Evolutionary conservation across 1,140 invertebrate species (phyloP).

Genomic region (Heliconius hewitsoni): DNA sequence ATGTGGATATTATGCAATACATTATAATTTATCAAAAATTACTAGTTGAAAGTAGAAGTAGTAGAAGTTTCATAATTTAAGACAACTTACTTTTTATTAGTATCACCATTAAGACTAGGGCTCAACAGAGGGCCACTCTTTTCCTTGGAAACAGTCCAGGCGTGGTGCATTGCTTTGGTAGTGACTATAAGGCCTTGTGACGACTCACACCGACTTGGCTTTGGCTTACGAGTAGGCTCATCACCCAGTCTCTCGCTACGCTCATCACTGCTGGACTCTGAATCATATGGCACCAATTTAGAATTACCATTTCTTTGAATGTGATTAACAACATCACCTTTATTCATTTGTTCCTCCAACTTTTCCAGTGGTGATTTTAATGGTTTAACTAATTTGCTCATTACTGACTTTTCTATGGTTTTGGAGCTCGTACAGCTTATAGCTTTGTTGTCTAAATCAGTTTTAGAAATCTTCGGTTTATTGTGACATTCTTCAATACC

Average conservation of each 20-base stretch:
- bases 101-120: conserved; percentile 75
- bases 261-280: conserved; percentile 72
- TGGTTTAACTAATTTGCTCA: conserved; percentile 56
- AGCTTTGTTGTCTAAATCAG: conserved; percentile 56
- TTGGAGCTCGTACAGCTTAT: conserved; percentile 45
- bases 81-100: conserved; percentile 71
- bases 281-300: conserved; percentile 73
- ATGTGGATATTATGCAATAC: too few species aligned
- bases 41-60: too few species aligned
- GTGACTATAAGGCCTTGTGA: conserved; percentile 64
- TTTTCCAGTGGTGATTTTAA: conserved; percentile 70
- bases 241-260: conserved; percentile 50
- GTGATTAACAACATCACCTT: conserved; percentile 49
- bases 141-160: conserved; percentile 80
- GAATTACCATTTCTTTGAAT: conserved; percentile 55
- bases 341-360: conserved; percentile 76
- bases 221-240: conserved; percentile 47
- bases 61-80: neutral
- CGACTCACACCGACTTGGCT: conserved; percentile 57
- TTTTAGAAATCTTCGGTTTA: conserved; percentile 59
- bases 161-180: conserved; percentile 74
- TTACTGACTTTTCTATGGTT: conserved; percentile 54
- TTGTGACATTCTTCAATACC: conserved; percentile 50
- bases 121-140: conserved; percentile 68
- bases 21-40: too few species aligned